phyloP scores from a whole-genome alignment of 2,797 vertebrate genomes.

The Lacerta bilineata region DNA sequence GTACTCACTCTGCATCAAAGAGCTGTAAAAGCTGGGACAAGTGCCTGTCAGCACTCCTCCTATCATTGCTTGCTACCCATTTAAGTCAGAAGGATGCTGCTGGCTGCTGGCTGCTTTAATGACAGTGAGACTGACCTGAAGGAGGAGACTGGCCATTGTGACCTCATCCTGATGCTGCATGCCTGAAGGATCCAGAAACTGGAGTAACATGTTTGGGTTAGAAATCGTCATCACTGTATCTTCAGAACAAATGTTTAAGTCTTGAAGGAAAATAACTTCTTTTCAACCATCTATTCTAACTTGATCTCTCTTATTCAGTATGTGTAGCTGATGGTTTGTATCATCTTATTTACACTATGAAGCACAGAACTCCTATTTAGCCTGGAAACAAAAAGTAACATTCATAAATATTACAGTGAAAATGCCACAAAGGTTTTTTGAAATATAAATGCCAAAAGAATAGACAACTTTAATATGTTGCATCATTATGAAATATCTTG shows the following conservation, averaged over 20 bases:
- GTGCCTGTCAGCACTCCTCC: neutral
- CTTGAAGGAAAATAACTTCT: neutral
- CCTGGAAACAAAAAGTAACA: neutral
- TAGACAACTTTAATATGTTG: conserved; percentile 12
- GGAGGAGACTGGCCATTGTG: neutral
- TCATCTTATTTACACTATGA: neutral
- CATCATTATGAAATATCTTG: neutral
- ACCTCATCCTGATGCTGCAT: neutral
- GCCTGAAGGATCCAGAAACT: neutral
- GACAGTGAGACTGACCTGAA: neutral
- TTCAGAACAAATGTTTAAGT: neutral
- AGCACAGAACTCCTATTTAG: neutral
- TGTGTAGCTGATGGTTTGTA: neutral
- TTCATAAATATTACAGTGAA: neutral
- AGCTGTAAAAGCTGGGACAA: neutral
- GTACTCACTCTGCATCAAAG: neutral
- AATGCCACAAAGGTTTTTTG: neutral
- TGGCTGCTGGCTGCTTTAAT: neutral
- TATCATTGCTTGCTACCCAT: neutral
- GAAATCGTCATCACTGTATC: neutral
- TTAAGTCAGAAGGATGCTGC: neutral
- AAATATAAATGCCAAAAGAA: conserved; percentile 4
- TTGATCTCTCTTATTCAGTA: neutral
- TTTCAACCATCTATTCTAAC: neutral
- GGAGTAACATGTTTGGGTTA: neutral